Evolutionary conservation across 2,113 vertebrate genomes (phyloP), one percentile per base, ranked within the genome.

Genomic region (Seriola dumerili): DNA sequence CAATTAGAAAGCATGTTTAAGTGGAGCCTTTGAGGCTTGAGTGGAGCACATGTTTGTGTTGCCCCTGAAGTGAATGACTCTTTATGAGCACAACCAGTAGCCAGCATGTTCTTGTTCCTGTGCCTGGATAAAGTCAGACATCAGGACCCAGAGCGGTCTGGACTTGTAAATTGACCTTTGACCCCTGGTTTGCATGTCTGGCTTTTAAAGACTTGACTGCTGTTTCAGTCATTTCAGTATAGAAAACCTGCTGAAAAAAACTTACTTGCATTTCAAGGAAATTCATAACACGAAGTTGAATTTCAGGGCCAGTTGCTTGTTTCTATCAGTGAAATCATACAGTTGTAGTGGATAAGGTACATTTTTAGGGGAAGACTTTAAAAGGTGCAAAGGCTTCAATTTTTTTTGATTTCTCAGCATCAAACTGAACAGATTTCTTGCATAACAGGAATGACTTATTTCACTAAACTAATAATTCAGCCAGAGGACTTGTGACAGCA

Each of bases 91-190:
- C 46, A 65, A 73, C 50, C 17, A 65, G 48, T n/a, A 57, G 76
- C 65, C 59, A 23, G 76, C 70, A 10, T 3, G 25, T 80, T 88
- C 63, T 70, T 61, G 6, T 54, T 50, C 67, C 59, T 40, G 75
- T 61, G 84, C 73, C 85, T 90, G 84, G 85, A 71, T 78, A 82
- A 16, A 86, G 85, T 90, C 86, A 62, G 66, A 66, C 69, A 66
- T 34, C 78, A 72, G 83, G 16, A 81, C 52, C 38, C 38, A 3
- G 76, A 25, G 55, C 70, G 62, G 72, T 80, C 73, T 82, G 76
- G 85, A 81, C 81, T 84, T 84, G 80, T 78, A 46, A 61, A 70
- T 81, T 32, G 72, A 90, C 81, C 89, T 85, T 77, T 90, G 69
- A 16, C 75, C 69, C 54, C 17, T 78, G 61, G 58, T 59, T 52